Percentiles rank a stretch among this genome's conserved stretches.
phyloP scores from a whole-genome alignment of 2,797 vertebrate species.

The Oceanodroma leucorhoa region DNA sequence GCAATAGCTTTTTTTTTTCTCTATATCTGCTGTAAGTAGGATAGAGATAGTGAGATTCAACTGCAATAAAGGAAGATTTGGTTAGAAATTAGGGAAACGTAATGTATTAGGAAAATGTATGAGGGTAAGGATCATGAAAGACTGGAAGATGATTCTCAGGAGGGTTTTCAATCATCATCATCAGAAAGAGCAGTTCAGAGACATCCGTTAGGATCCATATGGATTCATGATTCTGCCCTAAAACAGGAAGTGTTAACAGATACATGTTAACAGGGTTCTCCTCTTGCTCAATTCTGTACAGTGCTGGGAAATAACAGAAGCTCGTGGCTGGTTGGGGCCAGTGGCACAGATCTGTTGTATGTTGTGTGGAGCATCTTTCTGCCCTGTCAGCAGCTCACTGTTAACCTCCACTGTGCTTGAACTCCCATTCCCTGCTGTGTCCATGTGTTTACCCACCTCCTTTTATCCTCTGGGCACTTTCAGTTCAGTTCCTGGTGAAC shows the following conservation, averaged over 20 bases:
- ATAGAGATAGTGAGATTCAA: background rate
- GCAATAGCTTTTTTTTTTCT: background rate
- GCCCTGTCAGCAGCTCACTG: background rate
- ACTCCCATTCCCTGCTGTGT: background rate
- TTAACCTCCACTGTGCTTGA: background rate
- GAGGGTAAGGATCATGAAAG: background rate
- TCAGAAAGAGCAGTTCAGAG: background rate
- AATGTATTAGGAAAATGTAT: background rate
- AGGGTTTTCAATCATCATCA: background rate
- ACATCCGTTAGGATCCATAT: background rate
- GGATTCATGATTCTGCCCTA: background rate
- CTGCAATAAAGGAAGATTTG: background rate
- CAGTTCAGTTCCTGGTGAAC: background rate
- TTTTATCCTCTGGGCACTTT: background rate
- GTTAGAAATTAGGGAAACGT: background rate
- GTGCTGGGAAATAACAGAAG: background rate
- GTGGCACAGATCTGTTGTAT: background rate
- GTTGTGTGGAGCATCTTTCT: background rate
- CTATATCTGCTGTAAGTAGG: background rate
- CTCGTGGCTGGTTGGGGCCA: background rate
- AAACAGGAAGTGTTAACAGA: background rate
- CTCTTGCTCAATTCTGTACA: background rate
- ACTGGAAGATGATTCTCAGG: background rate
- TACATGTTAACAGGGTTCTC: background rate
- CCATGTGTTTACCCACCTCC: rapidly evolving